Base-by-base conservation (phyloP, 53 echinoderm and acorn worm genomes). In the Patiria pectinifera region DNA sequence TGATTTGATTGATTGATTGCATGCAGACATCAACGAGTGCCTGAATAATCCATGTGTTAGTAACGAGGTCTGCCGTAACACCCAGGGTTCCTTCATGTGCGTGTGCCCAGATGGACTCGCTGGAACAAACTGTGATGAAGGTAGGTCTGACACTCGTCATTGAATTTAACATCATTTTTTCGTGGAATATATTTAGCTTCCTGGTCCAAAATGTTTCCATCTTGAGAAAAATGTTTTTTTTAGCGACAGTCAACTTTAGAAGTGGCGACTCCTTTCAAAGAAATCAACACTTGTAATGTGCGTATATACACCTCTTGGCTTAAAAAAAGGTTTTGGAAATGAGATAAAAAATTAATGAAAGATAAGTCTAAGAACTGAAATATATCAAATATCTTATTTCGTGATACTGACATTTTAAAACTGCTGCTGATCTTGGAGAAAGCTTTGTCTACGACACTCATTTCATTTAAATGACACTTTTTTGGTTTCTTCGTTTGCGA, bases 21-120 rank as follows among this genome's bases (percentile, higher is more conserved):
- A 66, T 85, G 7, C 87, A 87, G 87, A 87, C 59, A 69, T 87
- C 59, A 76, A 87, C 22, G 87, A 87, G 58, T 87, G 87, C 18
- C 3, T 49, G 49, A 22, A 47, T 11, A 76, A 58, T 14, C 86
- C 86, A 1, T 86, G 86, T 19, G 15, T 0, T 43, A 43, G 44
- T 12, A 69, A 86, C 14, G 45, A 86, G 47, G 48, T 53, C 4
- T 87, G 87, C 26, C 76, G 79, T 12, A 89, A 89, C 16, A 89
- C 78, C 25, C 62, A 44, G 18, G 69, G 81, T n/a, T 63, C 82
- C 69, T 91, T 26, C 91, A 5, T 19, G 21, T 91, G 91, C 69
- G 14, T 82, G 0, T 91, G 91, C 70, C 66, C 70, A 62, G 44
- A 80, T 11, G 82, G 91, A 45, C 76, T 91, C 24, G 10, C 76